Evolutionary conservation across 2,888 invertebrate genomes (phyloP), one percentile per base, ranked within the genome.

Genomic region (Eilema depressum): DNA sequence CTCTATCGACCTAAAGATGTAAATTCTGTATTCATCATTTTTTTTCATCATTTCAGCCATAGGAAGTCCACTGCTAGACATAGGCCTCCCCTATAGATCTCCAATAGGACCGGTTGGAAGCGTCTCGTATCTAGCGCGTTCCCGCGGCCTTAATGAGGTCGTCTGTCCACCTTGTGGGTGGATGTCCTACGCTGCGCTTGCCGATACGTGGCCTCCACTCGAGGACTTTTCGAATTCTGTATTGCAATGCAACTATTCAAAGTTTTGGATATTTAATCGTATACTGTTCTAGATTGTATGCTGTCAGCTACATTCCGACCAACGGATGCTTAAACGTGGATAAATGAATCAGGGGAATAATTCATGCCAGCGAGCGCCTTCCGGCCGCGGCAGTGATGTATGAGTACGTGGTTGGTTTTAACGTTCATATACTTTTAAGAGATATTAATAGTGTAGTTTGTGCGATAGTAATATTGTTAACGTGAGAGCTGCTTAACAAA

Each of bases 291-390:
- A 62, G 53, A 62, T 62, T 53, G 25, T 56, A 30, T 62, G 56
- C 53, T 61, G 60, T 60, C 28, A 25, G 30, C 33, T 56, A 53
- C 53, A 68, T 67, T 30, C 53, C 62, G n/a, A 53, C 12, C 23
- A 14, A 23, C 61, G 53, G 30, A 53, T 26, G 67, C 25, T 41
- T 61, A 28, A 68, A 30, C 70, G 33, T 74, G 65, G 64, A 74
- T 71, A 71, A 74, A 69, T 64, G 67, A 71, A 59, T 59, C 37
- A 30, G 47, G 57, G n/a, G 47, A 68, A 72, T 75, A 68, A 75
- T 65, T 70, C 68, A 68, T 67, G 66, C 56, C 53, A n/a, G n/a
- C 10, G 64, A 69, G 26, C 63, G 28, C 59, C 59, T 63, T 69
- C 69, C 63, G 63, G 41, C 23, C 17, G 56, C 25, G 56, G 33